Conservation (phyloP, 2,888 invertebrate genomes). For the Eupithecia vulgata region DNA sequence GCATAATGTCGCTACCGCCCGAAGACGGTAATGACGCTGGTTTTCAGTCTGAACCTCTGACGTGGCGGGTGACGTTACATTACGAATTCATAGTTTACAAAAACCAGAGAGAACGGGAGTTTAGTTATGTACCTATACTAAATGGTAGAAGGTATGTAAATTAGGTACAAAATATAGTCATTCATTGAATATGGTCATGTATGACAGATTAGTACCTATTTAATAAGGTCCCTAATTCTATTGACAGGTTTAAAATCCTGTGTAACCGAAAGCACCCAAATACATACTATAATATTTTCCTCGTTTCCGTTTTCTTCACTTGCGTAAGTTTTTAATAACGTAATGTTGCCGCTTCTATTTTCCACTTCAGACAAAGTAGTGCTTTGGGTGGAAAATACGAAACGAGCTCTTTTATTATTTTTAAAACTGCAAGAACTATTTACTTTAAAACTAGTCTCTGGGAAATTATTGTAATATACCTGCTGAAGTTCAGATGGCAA, state of each 20-base stretch:
- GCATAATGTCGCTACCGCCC: too few species aligned
- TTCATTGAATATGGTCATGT: too few species aligned
- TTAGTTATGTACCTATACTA: too few species aligned
- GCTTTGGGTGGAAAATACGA: not conserved
- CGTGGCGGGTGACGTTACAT: too few species aligned
- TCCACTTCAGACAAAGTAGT: not conserved
- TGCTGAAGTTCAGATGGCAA: too few species aligned
- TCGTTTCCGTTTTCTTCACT: slow-evolving; percentile 2
- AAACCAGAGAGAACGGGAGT: too few species aligned
- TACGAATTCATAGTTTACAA: too few species aligned
- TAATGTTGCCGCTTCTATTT: slow-evolving; percentile 9
- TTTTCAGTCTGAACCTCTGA: too few species aligned
- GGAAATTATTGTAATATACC: too few species aligned
- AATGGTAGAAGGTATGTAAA: too few species aligned
- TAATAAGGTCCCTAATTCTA: not conserved
- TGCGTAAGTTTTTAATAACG: slow-evolving; percentile 14
- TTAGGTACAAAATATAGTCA: too few species aligned
- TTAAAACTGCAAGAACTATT: not conserved
- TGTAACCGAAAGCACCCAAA: not conserved
- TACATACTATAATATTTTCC: slow-evolving; percentile 6
- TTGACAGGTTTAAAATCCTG: not conserved
- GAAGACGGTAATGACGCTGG: too few species aligned
- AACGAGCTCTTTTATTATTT: not conserved
- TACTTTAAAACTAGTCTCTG: not conserved
- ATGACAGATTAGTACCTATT: not conserved